A percentile compares a stretch with the other conserved stretches of the same genome.
These are phyloP conservation scores for Characodon lateralis DNA, from an alignment of 2,797 vertebrate species.

Conservation along the genomic window DNA sequence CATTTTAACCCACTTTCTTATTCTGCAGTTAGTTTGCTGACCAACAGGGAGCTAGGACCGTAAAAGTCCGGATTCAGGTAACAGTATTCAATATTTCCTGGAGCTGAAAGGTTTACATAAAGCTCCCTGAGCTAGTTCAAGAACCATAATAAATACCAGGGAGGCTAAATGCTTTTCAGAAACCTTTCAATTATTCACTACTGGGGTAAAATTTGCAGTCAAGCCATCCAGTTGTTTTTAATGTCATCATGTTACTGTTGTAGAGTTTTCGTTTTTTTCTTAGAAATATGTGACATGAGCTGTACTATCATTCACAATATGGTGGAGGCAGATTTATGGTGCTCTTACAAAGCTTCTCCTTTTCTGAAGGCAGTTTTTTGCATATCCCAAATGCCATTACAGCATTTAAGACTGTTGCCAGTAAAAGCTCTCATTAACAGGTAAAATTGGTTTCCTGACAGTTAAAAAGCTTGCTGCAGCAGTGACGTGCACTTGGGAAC, in stretches of 20 bases:
- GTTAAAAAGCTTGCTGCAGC: conserved; percentile 11
- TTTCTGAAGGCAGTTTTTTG: neutral
- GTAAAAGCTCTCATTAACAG: conserved; percentile 8
- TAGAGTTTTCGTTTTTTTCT: neutral
- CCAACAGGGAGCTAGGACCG: conserved; percentile 1
- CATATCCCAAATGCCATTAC: neutral
- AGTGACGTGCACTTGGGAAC: conserved; percentile 17
- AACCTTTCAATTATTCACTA: neutral
- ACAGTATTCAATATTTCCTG: conserved; percentile 1
- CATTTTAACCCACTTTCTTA: neutral
- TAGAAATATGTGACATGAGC: neutral
- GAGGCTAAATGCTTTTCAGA: neutral
- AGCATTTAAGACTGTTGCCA: conserved; percentile 9
- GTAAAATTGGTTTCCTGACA: conserved; percentile 19
- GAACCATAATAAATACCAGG: neutral
- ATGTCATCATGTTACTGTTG: neutral
- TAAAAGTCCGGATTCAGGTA: conserved; percentile 13
- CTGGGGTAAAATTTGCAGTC: neutral
- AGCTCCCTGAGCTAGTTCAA: conserved; percentile 2
- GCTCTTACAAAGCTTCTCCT: neutral
- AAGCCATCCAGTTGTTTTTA: neutral
- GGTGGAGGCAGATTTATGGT: neutral
- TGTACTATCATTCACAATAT: neutral
- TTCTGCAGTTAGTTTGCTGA: conserved; percentile 1
- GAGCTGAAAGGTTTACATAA: conserved; percentile 12